Evolutionary conservation across 2,888 invertebrate species (phyloP).

Genomic region (Busseola fusca): DNA sequence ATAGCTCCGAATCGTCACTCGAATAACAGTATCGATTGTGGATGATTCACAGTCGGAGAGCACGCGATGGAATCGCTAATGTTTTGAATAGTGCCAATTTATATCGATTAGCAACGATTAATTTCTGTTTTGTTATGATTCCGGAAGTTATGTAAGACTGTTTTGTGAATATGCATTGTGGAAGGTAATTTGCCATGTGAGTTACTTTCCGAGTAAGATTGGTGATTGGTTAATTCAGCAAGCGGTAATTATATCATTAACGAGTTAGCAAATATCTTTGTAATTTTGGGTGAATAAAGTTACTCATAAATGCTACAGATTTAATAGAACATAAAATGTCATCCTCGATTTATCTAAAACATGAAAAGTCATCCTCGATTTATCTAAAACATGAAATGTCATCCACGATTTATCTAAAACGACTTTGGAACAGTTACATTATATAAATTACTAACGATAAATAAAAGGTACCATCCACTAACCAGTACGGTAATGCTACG

Average conservation of each 20-base stretch:
- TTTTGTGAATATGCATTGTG: not conserved
- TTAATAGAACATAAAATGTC: not conserved
- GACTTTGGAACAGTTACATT: not conserved
- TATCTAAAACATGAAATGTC: not conserved
- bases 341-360: not conserved
- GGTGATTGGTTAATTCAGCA: not conserved
- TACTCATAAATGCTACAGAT: not conserved
- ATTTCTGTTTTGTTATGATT: constrained; percentile 32
- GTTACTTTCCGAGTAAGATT: not conserved
- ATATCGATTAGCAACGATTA: constrained; percentile 43
- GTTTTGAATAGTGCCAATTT: constrained; percentile 43
- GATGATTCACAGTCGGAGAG: constrained; percentile 61
- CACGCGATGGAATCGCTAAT: constrained; percentile 61
- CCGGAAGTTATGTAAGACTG: not conserved
- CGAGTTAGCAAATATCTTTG: not conserved
- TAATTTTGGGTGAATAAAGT: no score
- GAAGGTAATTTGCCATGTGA: not conserved
- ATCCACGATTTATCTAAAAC: not conserved
- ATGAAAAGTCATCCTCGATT: not conserved
- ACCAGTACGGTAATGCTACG: constrained; percentile 24
- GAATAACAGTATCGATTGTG: constrained; percentile 65
- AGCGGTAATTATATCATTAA: not conserved
- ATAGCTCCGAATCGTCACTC: constrained; percentile 49
- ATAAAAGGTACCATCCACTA: constrained; percentile 27
- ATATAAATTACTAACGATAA: constrained; percentile 1